A percentile compares a stretch with the other conserved stretches of the same genome.
Conservation (phyloP, 2,888 invertebrate genomes). For the Blera fallax region DNA sequence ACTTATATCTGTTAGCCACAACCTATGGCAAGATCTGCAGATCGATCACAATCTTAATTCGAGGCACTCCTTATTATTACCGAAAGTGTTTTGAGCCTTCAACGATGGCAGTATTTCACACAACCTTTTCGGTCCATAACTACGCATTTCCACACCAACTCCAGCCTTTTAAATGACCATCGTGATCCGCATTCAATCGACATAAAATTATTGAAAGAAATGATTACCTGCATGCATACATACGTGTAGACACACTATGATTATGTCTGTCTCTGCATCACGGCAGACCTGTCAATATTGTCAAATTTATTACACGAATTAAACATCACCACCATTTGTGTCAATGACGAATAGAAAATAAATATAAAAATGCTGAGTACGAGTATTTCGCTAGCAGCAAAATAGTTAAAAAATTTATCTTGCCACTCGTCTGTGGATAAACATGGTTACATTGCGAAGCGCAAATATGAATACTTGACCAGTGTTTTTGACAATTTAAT, state of each 20-base stretch:
- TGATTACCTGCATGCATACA: constrained; percentile 36
- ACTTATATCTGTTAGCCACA: neutral
- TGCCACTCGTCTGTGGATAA: neutral
- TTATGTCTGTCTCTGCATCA: constrained; percentile 56
- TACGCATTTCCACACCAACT: constrained; percentile 28
- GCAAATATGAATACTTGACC: too few species aligned
- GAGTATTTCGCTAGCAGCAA: neutral
- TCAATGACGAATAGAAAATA: constrained; percentile 62
- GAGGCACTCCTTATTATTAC: constrained; percentile 19
- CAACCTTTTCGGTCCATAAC: neutral
- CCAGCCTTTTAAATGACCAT: constrained; percentile 20
- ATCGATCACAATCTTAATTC: constrained; percentile 33
- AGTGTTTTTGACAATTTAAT: constrained; percentile 34
- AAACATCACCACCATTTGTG: constrained; percentile 63
- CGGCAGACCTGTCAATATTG: constrained; percentile 69
- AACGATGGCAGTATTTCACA: constrained; percentile 22
- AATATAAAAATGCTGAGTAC: constrained; percentile 7
- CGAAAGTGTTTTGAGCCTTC: neutral
- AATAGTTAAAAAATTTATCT: constrained; percentile 19
- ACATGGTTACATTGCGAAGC: constrained; percentile 5
- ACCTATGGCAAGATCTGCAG: neutral
- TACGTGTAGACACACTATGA: constrained; percentile 57
- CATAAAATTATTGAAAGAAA: constrained; percentile 6
- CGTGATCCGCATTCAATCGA: constrained; percentile 28
- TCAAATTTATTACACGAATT: constrained; percentile 72